These are phyloP conservation scores for Lasiommata megera DNA, from an alignment of 2,888 invertebrate species.

Conservation along the genomic window DNA sequence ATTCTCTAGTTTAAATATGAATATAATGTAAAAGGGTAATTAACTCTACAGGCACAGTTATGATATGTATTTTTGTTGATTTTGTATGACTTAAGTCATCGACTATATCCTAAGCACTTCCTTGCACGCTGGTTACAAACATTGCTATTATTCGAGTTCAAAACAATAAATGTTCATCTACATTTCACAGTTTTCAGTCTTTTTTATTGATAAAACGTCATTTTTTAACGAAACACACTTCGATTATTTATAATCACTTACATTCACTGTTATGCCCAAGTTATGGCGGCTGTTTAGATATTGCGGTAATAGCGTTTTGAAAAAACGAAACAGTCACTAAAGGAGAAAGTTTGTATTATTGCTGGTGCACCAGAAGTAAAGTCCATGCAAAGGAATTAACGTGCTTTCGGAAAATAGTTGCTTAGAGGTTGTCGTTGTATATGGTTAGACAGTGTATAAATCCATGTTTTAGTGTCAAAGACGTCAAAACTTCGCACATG, in stretches of 20 bases:
- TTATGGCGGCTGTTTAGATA: constrained; percentile 54
- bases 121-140: constrained; percentile 30
- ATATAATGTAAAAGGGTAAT: constrained; percentile 34
- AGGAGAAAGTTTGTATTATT: background rate
- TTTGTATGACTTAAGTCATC: constrained; percentile 47
- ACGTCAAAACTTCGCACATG: constrained; percentile 65
- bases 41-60: constrained; percentile 70
- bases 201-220: constrained; percentile 7
- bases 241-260: constrained; percentile 22
- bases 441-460: constrained; percentile 29
- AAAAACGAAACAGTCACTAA: background rate
- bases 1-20: constrained; percentile 20
- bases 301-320: constrained; percentile 23
- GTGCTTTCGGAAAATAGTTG: constrained; percentile 19
- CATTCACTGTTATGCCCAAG: constrained; percentile 33
- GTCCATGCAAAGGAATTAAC: constrained; percentile 9
- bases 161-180: constrained; percentile 8
- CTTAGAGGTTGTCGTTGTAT: constrained; percentile 35
- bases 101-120: constrained; percentile 23
- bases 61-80: constrained; percentile 75
- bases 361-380: constrained; percentile 9
- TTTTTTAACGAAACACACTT: constrained; percentile 22
- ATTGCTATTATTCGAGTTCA: constrained; percentile 4
- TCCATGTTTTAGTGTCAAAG: constrained; percentile 49
- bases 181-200: constrained; percentile 22